Base-by-base conservation (phyloP, 2,888 invertebrate genomes). In the Agriotes lineatus region DNA sequence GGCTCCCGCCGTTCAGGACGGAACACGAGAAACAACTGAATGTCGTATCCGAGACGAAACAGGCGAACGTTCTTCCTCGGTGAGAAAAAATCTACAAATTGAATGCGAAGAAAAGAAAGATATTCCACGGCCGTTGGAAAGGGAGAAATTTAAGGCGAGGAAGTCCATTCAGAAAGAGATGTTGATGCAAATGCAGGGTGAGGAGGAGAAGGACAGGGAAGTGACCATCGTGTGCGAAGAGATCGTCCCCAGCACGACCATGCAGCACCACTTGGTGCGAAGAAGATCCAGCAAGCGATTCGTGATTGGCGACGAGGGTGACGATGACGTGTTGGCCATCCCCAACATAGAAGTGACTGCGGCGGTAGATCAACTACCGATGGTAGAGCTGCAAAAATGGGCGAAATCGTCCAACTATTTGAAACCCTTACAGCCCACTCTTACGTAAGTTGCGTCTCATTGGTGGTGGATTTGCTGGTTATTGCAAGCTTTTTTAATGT, bases 201-300 rank as follows among this genome's bases (percentile, higher is more conserved):
- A n/a, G n/a, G n/a, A n/a, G n/a, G 56, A 56, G 0, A 20, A 30
- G 19, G 35, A 63, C 7, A 63, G 56, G 16, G 52, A 58, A 1
- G 10, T 9, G 25, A 56, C 45, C 1, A 44, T 33, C n/a, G 63
- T 54, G 14, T 63, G 54, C 42, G 65, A 65, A 30, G n/a, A 16
- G n/a, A 50, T 48, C 12, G 19, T n/a, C 2, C n/a, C 1, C 39
- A 52, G 2, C 7, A 16, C 18, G 0, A 19, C 10, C 22, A 63
- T 68, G 68, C 77, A 80, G 67, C 81, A 82, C 64, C 77, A 79
- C 12, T 68, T 79, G 7, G 7, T 7, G 57, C 67, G 79, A 62
- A 84, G 92, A 56, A 86, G 92, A 44, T 89, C 91, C 48, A 92
- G 92, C 54, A 92, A 92, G 79, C 86, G 92, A 39, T 93, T 93